phyloP scores from a whole-genome alignment of 2,888 invertebrate species.

The Leucoptera coffeella region DNA sequence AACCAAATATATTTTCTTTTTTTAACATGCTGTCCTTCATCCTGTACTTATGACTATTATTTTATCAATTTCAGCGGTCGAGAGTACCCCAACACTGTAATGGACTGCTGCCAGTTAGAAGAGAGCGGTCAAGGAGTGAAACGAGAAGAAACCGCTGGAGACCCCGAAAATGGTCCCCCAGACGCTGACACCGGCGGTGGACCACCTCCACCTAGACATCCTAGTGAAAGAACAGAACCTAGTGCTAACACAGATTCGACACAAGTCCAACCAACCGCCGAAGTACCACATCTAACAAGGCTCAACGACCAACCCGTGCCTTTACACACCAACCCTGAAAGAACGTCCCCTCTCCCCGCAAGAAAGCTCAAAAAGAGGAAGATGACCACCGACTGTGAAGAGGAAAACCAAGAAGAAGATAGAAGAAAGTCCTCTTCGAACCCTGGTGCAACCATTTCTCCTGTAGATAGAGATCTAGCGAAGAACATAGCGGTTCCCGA shows the following conservation, averaged over 20 bases:
- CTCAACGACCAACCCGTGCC: conserved; percentile 37
- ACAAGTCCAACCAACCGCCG: conserved; percentile 35
- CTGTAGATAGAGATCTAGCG: conserved; percentile 34
- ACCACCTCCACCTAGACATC: conserved; percentile 29
- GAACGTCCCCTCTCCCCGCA: conserved; percentile 56
- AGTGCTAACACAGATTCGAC: conserved; percentile 28
- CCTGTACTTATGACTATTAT: conserved; percentile 2
- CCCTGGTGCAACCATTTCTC: conserved; percentile 30
- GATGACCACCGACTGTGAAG: conserved; percentile 32
- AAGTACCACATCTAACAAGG: conserved; percentile 39
- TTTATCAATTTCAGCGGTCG: conserved; percentile 59
- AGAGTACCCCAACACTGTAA: conserved; percentile 84
- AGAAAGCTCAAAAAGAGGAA: conserved; percentile 54
- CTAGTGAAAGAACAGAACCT: conserved; percentile 31
- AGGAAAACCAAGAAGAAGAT: conserved; percentile 25
- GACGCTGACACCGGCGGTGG: conserved; percentile 64
- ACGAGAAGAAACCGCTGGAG: conserved; percentile 74
- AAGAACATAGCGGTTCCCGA: conserved; percentile 33
- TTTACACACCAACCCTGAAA: conserved; percentile 29
- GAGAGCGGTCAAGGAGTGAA: conserved; percentile 77
- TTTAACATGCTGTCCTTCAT: too few species aligned
- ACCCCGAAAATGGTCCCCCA: conserved; percentile 84
- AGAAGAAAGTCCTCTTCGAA: conserved; percentile 38
- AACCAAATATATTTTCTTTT: too few species aligned
- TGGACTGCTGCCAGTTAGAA: conserved; percentile 91